Evolutionary conservation across 2,888 invertebrate species (phyloP).

Genomic region (Ichneumon xanthorius): DNA sequence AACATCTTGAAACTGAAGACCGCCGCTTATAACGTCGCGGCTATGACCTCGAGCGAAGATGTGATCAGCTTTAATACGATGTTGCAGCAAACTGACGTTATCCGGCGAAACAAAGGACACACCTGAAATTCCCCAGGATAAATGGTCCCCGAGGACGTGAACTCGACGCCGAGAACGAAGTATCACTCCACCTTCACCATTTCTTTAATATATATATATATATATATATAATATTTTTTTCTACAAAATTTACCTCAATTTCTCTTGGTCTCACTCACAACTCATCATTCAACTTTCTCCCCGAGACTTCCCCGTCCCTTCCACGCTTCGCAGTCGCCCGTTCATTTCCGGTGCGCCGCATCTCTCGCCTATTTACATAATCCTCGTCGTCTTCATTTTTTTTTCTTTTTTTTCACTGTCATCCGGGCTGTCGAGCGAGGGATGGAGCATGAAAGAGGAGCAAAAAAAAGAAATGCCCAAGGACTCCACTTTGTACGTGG

Average conservation of each 20-base stretch:
- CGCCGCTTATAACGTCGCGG: neutral
- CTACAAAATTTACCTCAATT: neutral
- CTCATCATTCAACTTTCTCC: constrained; percentile 19
- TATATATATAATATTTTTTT: neutral
- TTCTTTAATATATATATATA: neutral
- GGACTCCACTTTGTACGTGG: neutral
- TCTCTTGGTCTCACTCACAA: neutral
- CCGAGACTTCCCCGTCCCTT: neutral
- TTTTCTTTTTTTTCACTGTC: constrained; percentile 1
- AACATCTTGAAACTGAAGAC: neutral
- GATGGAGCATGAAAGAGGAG: neutral
- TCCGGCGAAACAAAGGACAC: neutral
- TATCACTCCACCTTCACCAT: neutral
- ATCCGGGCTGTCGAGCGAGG: neutral
- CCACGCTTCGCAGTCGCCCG: neutral
- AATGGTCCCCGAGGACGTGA: neutral
- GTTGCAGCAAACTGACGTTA: constrained; percentile 5
- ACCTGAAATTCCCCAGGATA: constrained; percentile 5
- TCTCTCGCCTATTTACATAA: constrained; percentile 24
- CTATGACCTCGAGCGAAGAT: neutral
- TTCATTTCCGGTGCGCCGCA: constrained; percentile 18
- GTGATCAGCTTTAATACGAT: constrained; percentile 5
- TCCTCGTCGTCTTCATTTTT: neutral
- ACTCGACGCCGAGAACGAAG: neutral
- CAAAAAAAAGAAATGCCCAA: neutral